Evolutionary conservation across 2,797 vertebrate genomes (phyloP).

Genomic region (Myotis myotis): DNA sequence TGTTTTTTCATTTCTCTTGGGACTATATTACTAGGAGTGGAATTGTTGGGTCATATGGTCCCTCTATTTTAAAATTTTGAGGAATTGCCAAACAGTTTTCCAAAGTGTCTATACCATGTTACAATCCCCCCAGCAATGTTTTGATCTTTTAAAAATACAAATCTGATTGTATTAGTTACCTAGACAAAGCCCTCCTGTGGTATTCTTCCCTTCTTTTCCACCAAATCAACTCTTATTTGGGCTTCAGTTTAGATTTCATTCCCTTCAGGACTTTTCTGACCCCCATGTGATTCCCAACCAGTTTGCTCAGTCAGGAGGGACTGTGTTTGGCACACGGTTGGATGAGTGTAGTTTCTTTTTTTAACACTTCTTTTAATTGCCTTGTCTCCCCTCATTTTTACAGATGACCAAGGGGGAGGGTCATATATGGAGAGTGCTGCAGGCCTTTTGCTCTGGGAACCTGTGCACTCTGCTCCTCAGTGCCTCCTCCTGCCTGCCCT

Average conservation of each 20-base stretch:
- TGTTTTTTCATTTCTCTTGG: constrained; percentile 6
- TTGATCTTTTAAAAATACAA: no score
- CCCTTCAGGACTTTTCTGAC: background rate
- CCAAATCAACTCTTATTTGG: background rate
- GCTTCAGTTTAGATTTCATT: background rate
- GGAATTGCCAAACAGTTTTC: no score
- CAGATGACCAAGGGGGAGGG: background rate
- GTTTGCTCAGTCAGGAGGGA: background rate
- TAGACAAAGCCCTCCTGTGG: background rate
- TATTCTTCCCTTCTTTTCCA: background rate
- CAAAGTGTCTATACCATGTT: background rate
- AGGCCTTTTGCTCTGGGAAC: background rate
- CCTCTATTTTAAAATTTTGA: no score
- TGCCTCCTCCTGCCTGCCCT: background rate
- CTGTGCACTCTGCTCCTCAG: background rate
- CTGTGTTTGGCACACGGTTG: background rate
- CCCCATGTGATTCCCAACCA: background rate
- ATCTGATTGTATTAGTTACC: background rate
- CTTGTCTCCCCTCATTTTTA: background rate
- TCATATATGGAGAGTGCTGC: background rate
- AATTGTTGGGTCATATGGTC: background rate
- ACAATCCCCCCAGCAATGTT: background rate
- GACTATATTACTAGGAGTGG: background rate
- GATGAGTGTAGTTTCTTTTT: background rate
- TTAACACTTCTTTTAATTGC: background rate